Evolutionary conservation across 2,113 vertebrate genomes (phyloP).

Genomic region (Equus quagga): DNA sequence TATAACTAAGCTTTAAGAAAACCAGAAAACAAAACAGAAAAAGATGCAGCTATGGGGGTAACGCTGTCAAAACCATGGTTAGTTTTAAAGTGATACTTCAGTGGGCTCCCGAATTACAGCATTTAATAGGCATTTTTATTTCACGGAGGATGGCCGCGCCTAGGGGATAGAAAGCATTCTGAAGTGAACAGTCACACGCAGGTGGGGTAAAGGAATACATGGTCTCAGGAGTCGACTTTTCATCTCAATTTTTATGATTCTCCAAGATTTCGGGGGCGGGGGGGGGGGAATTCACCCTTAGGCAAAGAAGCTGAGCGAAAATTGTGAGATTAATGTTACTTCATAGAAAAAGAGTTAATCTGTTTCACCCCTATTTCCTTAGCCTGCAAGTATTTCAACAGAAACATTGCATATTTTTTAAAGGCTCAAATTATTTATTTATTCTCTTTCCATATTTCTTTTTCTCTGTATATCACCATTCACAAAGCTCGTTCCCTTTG

Average conservation of each 20-base stretch:
- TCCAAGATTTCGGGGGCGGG: neutral
- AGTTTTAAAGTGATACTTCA: neutral
- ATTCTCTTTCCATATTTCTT: constrained; percentile 32
- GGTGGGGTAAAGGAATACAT: neutral
- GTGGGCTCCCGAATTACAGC: neutral
- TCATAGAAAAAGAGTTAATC: constrained; percentile 17
- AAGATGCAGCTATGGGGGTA: neutral
- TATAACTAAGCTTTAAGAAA: constrained; percentile 31
- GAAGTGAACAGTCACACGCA: neutral
- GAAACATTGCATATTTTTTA: neutral
- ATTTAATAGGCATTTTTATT: neutral
- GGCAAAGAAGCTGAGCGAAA: constrained; percentile 6
- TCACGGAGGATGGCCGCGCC: neutral
- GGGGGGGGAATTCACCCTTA: neutral
- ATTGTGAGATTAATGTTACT: neutral
- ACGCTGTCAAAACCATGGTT: neutral
- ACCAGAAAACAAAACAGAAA: neutral
- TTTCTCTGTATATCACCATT: neutral
- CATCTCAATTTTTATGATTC: constrained; percentile 48
- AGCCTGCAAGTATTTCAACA: constrained; percentile 5
- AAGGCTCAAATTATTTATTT: constrained; percentile 22
- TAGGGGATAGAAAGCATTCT: neutral
- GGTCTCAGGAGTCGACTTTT: neutral
- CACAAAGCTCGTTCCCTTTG: neutral
- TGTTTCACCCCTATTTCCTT: constrained; percentile 19